Evolutionary conservation across 2,888 invertebrate genomes (phyloP).

Genomic region (Pyrgus malvae): DNA sequence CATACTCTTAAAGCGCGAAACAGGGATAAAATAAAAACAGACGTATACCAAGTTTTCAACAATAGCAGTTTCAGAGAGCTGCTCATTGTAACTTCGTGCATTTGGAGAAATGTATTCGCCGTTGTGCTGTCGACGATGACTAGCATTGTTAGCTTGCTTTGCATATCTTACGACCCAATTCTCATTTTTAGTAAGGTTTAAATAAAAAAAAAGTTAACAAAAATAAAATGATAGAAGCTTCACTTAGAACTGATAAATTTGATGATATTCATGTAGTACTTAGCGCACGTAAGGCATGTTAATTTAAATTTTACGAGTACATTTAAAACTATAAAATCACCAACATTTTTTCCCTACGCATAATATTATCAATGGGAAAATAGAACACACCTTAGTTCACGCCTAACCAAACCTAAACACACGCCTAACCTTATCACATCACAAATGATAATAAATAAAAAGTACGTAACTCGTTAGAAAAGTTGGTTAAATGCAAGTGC

Average conservation of each 20-base stretch:
- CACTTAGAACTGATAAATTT: too few species aligned
- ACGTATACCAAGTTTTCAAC: background rate
- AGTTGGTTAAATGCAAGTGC: constrained; percentile 5
- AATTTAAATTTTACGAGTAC: too few species aligned
- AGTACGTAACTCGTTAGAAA: background rate
- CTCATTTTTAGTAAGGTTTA: background rate
- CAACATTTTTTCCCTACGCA: too few species aligned
- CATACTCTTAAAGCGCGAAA: background rate
- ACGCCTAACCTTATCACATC: constrained; percentile 10
- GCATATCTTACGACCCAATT: constrained; percentile 1
- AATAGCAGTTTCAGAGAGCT: background rate
- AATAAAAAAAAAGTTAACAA: too few species aligned
- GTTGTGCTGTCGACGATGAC: background rate
- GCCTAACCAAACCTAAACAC: constrained; percentile 1
- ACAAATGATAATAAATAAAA: background rate
- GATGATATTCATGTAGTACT: too few species aligned
- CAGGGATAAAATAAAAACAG: background rate
- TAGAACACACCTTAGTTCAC: too few species aligned
- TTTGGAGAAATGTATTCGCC: constrained; percentile 1
- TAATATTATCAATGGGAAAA: too few species aligned
- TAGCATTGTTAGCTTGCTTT: background rate
- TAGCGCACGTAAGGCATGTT: too few species aligned
- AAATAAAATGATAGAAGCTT: too few species aligned
- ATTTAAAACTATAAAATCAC: too few species aligned
- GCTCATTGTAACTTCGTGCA: constrained; percentile 7